Percentiles rank a stretch among this genome's conserved stretches.
Conservation (phyloP, 2,113 vertebrate species). For the Cottus gobio region DNA sequence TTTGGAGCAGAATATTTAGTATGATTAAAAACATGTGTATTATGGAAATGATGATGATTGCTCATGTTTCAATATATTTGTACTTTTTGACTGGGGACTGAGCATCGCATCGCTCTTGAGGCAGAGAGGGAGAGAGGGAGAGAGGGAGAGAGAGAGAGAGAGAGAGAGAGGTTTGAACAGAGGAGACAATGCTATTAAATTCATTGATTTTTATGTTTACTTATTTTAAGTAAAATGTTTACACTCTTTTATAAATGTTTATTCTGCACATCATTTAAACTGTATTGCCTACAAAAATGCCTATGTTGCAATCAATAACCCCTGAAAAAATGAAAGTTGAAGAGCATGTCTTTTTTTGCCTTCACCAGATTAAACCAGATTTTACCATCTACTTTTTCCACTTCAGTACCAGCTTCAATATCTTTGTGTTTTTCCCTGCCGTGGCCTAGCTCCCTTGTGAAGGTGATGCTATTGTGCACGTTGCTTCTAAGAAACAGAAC, state of each 20-base stretch:
- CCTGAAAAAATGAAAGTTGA: background rate
- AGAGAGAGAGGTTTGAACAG: background rate
- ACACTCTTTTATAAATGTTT: background rate
- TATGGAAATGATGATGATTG: no score
- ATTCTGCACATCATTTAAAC: no score
- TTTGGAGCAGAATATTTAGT: background rate
- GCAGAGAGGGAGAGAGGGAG: background rate
- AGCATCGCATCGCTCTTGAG: no score
- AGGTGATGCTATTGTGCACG: background rate
- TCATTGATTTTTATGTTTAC: background rate
- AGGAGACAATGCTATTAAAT: background rate
- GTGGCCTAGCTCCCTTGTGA: background rate
- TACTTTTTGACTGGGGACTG: no score
- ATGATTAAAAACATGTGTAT: background rate
- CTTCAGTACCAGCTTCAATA: background rate
- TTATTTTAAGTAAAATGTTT: background rate
- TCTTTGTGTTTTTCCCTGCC: background rate
- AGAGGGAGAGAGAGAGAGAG: background rate
- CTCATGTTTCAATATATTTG: no score
- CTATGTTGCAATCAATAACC: background rate
- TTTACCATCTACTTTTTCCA: background rate
- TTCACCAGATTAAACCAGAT: background rate
- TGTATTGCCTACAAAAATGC: no score
- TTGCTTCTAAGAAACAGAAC: slow-evolving; percentile 20
- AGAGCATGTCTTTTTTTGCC: slow-evolving; percentile 4